phyloP scores from a whole-genome alignment of 2,888 invertebrate species.

The Alloplasta piceator region DNA sequence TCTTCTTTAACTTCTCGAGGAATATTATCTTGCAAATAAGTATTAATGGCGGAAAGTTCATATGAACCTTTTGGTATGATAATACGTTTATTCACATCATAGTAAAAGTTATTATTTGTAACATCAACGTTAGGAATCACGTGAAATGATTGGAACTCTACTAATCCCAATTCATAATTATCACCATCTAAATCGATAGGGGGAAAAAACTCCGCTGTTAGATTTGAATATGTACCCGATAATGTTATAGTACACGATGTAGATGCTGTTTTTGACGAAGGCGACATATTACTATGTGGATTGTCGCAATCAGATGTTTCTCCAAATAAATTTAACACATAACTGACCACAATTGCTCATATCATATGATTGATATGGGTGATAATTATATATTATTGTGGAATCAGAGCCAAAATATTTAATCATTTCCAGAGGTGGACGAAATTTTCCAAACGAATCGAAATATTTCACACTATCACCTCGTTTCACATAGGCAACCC shows the following conservation, averaged over 20 bases:
- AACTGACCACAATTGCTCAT: conserved; percentile 37
- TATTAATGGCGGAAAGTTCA: conserved; percentile 56
- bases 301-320: neutral
- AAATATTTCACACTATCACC: conserved; percentile 29
- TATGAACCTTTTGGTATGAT: conserved; percentile 57
- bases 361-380: conserved; percentile 12
- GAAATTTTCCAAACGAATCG: conserved; percentile 41
- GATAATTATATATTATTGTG: too few relatives aligned
- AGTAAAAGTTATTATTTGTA: neutral
- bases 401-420: neutral
- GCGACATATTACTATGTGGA: too few relatives aligned
- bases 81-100: conserved; percentile 19
- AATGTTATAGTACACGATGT: too few relatives aligned
- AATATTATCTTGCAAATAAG: conserved; percentile 32
- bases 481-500: conserved; percentile 32
- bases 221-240: conserved; percentile 47
- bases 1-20: neutral
- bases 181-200: neutral
- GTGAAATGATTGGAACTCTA: too few relatives aligned
- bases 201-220: conserved; percentile 66
- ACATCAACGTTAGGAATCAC: too few relatives aligned
- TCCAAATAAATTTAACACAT: conserved; percentile 53
- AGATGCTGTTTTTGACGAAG: too few relatives aligned
- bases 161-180: too few relatives aligned
- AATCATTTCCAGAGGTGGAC: conserved; percentile 27